Conservation (phyloP, 2,888 invertebrate species). For the Ochropleura plecta region DNA sequence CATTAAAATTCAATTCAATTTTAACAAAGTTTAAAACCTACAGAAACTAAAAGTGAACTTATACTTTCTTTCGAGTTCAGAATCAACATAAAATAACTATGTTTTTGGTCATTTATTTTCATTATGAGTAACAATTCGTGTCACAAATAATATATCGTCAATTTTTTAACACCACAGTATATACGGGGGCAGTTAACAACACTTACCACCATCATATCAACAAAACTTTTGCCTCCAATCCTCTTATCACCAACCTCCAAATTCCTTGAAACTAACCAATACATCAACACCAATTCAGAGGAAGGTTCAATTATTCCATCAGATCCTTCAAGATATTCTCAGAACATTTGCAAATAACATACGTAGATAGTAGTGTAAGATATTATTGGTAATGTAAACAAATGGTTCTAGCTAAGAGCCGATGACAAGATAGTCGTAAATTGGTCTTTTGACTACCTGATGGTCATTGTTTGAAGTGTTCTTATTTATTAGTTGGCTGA, state of each 20-base stretch:
- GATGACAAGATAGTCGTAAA: conserved; percentile 41
- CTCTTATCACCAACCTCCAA: neutral
- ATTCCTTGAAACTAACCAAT: conserved; percentile 15
- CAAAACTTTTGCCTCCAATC: neutral
- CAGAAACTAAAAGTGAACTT: neutral
- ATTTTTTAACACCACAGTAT: no score
- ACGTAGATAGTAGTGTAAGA: conserved; percentile 6
- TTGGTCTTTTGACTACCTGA: conserved; percentile 31
- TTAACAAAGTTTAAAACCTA: no score
- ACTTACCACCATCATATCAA: neutral
- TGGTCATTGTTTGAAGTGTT: neutral
- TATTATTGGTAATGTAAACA: conserved; percentile 43
- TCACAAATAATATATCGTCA: neutral
- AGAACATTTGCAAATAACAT: conserved; percentile 22
- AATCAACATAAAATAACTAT: neutral
- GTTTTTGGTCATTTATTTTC: neutral
- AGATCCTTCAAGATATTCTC: conserved; percentile 20
- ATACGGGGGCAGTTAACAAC: no score
- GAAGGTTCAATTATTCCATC: conserved; percentile 18
- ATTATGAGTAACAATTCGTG: no score
- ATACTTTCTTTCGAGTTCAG: neutral
- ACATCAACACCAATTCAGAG: conserved; percentile 23
- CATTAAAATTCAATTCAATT: no score
- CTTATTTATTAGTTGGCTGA: conserved; percentile 26
- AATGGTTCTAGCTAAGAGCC: conserved; percentile 43